Conservation (phyloP, 1,140 invertebrate species). For the Steinernema feltiae region DNA sequence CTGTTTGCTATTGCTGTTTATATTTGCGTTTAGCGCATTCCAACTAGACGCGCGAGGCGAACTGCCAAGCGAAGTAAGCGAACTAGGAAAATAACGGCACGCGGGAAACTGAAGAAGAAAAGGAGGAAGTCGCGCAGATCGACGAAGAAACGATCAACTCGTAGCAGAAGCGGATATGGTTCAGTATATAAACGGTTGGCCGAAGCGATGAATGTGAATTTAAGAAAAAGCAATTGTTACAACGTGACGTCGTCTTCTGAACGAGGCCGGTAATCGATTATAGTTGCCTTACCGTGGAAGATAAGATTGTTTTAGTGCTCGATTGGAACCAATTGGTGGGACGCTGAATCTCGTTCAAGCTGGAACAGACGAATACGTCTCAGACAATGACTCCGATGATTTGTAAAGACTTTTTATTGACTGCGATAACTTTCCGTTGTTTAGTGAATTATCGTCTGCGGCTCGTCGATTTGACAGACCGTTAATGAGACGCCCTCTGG, state of each 20-base stretch:
- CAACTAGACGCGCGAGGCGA: neutral
- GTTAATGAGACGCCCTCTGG: neutral
- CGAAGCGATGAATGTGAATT: slow-evolving; percentile 16
- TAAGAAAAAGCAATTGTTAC: slow-evolving; percentile 10
- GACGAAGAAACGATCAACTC: neutral
- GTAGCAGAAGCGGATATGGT: neutral
- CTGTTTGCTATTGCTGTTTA: neutral
- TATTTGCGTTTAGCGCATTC: neutral
- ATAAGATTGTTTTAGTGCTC: neutral
- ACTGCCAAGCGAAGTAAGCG: neutral
- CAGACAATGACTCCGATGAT: neutral
- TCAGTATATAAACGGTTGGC: neutral
- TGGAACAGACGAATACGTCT: neutral
- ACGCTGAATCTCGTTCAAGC: neutral
- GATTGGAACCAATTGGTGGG: neutral
- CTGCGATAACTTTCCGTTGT: neutral
- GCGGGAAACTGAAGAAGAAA: neutral
- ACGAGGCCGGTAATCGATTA: neutral
- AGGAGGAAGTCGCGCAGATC: neutral
- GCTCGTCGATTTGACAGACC: neutral
- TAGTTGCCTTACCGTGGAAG: no score
- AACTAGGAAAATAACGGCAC: neutral
- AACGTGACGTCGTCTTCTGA: neutral
- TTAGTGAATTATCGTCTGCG: neutral
- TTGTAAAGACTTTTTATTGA: neutral